A percentile compares a stretch with the other conserved stretches of the same genome.
Conservation (phyloP, 2,113 vertebrate genomes). For the Microtus richardsoni region DNA sequence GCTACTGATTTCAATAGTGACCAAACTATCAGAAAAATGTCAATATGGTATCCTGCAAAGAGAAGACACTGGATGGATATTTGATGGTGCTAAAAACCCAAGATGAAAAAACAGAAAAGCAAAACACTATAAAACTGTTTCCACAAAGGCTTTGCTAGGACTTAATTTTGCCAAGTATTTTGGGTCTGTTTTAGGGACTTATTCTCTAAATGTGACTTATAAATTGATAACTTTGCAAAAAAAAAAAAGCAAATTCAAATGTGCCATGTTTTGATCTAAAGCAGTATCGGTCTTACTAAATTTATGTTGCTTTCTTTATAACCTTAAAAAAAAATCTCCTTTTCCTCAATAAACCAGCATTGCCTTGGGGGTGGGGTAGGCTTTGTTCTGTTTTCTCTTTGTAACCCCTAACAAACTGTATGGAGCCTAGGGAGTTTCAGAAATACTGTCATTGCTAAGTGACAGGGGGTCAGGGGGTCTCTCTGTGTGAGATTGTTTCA, state of each 20-base stretch:
- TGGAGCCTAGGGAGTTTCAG: neutral
- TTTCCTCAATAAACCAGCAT: neutral
- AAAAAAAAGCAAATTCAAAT: neutral
- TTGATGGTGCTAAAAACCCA: conserved; percentile 38
- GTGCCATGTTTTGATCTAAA: neutral
- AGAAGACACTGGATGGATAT: conserved; percentile 43
- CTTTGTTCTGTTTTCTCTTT: conserved; percentile 15
- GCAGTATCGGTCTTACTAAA: conserved; percentile 14
- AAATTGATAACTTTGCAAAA: conserved; percentile 45
- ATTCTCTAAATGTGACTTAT: conserved; percentile 30
- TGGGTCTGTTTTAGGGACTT: conserved; percentile 31
- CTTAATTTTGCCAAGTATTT: conserved; percentile 55
- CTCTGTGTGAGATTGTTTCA: neutral
- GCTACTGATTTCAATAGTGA: conserved; percentile 12
- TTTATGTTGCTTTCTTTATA: conserved; percentile 40
- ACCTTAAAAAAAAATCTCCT: neutral
- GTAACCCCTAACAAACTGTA: neutral
- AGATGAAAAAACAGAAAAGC: conserved; percentile 45
- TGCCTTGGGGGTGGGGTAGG: neutral
- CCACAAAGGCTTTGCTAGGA: conserved; percentile 32
- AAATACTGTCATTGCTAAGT: neutral
- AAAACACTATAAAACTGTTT: conserved; percentile 26
- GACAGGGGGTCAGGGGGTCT: neutral
- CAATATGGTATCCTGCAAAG: neutral
- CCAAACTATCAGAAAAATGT: neutral